Conservation (phyloP, 1,140 invertebrate species). For the Laodelphax striatellus region DNA sequence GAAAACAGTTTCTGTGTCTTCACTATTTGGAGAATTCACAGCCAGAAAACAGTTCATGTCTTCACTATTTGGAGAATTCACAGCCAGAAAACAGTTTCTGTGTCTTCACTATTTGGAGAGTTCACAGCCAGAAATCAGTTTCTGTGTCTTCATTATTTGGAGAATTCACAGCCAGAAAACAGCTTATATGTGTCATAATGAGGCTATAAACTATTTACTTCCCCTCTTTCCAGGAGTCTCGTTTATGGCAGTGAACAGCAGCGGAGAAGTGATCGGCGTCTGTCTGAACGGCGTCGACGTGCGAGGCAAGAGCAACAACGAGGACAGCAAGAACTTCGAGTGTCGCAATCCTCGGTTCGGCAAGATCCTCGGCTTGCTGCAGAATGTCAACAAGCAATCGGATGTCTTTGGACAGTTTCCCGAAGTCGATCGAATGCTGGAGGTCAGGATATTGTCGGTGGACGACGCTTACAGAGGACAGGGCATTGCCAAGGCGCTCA, state of each 20-base stretch:
- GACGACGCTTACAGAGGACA: conserved; percentile 48
- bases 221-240: conserved; percentile 34
- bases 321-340: conserved; percentile 9
- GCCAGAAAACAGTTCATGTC: too few relatives aligned
- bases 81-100: too few relatives aligned
- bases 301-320: background rate
- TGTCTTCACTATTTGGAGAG: too few relatives aligned
- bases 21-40: too few relatives aligned
- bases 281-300: conserved; percentile 32
- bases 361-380: conserved; percentile 46
- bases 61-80: too few relatives aligned
- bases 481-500: conserved; percentile 48
- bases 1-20: too few relatives aligned
- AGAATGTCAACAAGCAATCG: conserved; percentile 41
- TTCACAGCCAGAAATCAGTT: too few relatives aligned
- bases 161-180: too few relatives aligned
- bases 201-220: too few relatives aligned
- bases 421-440: conserved; percentile 40
- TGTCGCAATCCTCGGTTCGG: conserved; percentile 23
- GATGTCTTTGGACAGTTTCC: conserved; percentile 42
- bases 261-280: conserved; percentile 47
- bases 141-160: too few relatives aligned
- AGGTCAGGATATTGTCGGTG: conserved; percentile 52
- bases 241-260: conserved; percentile 45
- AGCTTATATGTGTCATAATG: too few relatives aligned